Conservation (phyloP, 1,140 invertebrate genomes). For the Popillia japonica region DNA sequence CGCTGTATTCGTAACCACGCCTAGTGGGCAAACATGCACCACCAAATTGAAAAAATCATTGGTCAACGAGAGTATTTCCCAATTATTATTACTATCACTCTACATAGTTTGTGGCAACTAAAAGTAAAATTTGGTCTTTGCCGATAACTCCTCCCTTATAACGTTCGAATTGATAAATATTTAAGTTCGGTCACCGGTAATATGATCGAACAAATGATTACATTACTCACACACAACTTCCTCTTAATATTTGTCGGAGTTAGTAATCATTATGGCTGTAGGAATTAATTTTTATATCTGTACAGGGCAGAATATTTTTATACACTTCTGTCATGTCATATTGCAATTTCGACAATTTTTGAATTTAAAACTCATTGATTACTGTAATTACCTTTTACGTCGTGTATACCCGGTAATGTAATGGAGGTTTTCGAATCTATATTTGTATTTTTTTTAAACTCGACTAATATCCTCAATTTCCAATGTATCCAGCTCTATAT, state of each 20-base stretch:
- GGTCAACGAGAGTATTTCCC: slow-evolving; percentile 16
- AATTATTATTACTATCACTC: slow-evolving; percentile 13
- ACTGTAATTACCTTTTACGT: too few species aligned
- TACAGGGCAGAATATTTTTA: background rate
- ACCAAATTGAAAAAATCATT: slow-evolving; percentile 35
- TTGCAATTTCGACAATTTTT: too few species aligned
- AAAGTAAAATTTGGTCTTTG: slow-evolving; percentile 9
- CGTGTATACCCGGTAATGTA: too few species aligned
- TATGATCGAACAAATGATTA: slow-evolving; percentile 37
- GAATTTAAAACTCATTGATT: too few species aligned
- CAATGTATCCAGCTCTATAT: too few species aligned
- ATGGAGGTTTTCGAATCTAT: too few species aligned
- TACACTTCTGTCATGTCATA: background rate
- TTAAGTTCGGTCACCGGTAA: slow-evolving; percentile 38
- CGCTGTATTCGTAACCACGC: slow-evolving; percentile 8
- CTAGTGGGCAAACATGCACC: slow-evolving; percentile 40
- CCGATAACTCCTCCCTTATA: slow-evolving; percentile 35
- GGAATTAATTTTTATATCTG: background rate
- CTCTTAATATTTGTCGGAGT: background rate
- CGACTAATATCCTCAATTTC: too few species aligned
- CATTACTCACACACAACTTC: background rate
- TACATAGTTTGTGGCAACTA: background rate
- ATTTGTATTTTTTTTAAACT: too few species aligned
- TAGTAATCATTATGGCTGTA: background rate
- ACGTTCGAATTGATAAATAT: slow-evolving; percentile 29